Evolutionary conservation across 2,113 vertebrate species (phyloP), one percentile per base, ranked within the genome.

Genomic region (Poecilia latipinna): DNA sequence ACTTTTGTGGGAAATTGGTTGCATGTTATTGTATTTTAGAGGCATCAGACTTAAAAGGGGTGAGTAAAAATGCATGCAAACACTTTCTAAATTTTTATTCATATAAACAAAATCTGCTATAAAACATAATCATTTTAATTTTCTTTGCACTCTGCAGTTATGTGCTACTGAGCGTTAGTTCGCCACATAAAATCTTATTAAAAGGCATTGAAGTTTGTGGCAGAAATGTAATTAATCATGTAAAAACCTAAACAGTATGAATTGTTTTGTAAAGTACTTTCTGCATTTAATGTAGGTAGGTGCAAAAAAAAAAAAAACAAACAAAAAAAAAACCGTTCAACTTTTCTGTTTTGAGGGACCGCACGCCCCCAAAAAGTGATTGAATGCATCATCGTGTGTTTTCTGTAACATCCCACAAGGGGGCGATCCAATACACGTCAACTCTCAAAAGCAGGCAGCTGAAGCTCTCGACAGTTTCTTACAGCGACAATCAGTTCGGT

Each of bases 321-420:
- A n/a, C n/a, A n/a, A 28, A 28, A 28, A 28, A 28, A 28, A 28
- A 28, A 28, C 28, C 28, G 28, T n/a, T n/a, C n/a, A n/a, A n/a
- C n/a, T n/a, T n/a, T n/a, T n/a, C 28, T 28, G 37, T 1, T 12
- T 28, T 44, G n/a, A n/a, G 35, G 35, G 24, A 15, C 60, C 37
- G 4, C 19, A 39, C n/a, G 12, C 1, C 13, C 32, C 11, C 42
- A 70, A 31, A 48, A 51, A 24, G 60, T 32, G 65, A 26, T 22
- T 2, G 1, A 44, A 48, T 35, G 1, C 3, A 12, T 54, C 2
- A 11, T 22, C 13, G 19, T 61, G 35, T 62, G 3, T 31, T 31
- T 19, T 28, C 33, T 57, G 26, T 24, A 15, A 65, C 42, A 1
- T 61, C 31, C 83, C 91, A 90, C 48, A 69, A 85, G 92, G 71